Percentiles rank a stretch among this genome's conserved stretches.
Conservation (phyloP, 1,140 invertebrate species). For the Drosophila santomea region DNA sequence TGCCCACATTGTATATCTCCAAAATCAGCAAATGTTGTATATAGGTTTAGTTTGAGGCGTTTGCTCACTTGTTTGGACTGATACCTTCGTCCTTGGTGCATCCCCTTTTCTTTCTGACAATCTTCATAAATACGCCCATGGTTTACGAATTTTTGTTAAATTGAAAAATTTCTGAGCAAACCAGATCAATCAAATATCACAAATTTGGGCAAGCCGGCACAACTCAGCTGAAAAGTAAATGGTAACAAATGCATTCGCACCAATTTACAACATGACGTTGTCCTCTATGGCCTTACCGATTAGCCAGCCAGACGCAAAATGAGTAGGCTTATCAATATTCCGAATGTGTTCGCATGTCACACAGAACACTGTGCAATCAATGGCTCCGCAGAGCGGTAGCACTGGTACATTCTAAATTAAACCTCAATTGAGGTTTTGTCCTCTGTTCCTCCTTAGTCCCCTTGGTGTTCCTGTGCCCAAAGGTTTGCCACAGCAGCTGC, state of each 20-base stretch:
- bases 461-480: conserved; percentile 6
- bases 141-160: neutral
- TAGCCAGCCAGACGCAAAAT: conserved; percentile 40
- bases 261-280: conserved; percentile 59
- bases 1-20: no score
- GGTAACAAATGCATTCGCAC: conserved; percentile 76
- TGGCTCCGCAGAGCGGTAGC: conserved; percentile 27
- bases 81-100: neutral
- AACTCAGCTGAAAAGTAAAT: conserved; percentile 30
- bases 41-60: no score
- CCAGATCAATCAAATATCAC: conserved; percentile 7
- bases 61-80: neutral
- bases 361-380: conserved; percentile 56
- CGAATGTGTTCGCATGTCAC: conserved; percentile 58
- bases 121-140: neutral
- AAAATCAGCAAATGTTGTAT: no score
- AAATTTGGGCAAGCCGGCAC: conserved; percentile 23
- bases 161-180: conserved; percentile 9
- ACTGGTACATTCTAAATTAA: conserved; percentile 73
- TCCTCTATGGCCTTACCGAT: conserved; percentile 27
- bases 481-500: conserved; percentile 25
- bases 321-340: conserved; percentile 78
- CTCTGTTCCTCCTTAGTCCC: conserved; percentile 14
- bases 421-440: conserved; percentile 65
- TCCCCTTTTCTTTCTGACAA: neutral